Evolutionary conservation across 2,113 vertebrate genomes (phyloP).

Genomic region (Brachyhypopomus occidentalis): DNA sequence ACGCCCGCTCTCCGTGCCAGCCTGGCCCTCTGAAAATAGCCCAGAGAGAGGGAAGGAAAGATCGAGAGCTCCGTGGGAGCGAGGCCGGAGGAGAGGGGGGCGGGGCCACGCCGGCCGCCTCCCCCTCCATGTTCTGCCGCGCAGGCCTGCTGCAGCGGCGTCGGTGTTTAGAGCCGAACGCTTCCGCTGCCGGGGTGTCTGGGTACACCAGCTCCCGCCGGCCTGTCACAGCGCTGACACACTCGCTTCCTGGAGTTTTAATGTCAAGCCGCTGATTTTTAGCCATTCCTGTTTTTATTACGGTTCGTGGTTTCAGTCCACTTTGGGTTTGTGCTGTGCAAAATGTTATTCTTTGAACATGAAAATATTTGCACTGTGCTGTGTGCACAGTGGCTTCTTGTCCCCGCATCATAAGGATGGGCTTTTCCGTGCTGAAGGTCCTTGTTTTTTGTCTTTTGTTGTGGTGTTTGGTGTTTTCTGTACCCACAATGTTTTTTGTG

Average conservation of each 20-base stretch:
- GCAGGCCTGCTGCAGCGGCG: constrained; percentile 21
- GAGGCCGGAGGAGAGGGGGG: not conserved
- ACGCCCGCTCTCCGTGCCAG: constrained; percentile 35
- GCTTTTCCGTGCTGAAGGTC: too few relatives aligned
- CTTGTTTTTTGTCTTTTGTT: too few relatives aligned
- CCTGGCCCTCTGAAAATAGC: constrained; percentile 49
- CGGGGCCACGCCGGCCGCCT: constrained; percentile 31
- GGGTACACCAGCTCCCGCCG: not conserved
- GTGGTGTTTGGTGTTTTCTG: too few relatives aligned
- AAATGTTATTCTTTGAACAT: not conserved
- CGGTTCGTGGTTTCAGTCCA: not conserved
- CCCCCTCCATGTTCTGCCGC: constrained; percentile 35
- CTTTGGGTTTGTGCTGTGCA: not conserved
- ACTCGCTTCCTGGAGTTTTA: constrained; percentile 1
- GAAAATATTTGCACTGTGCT: too few relatives aligned
- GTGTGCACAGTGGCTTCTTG: too few relatives aligned
- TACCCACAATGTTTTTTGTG: too few relatives aligned
- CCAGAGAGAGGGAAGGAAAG: not conserved
- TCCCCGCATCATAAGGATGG: too few relatives aligned
- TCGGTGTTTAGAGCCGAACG: constrained; percentile 32
- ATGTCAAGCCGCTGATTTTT: constrained; percentile 3
- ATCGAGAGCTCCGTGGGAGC: not conserved
- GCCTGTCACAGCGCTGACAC: not conserved
- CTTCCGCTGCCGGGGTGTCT: not conserved
- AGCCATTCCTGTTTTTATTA: not conserved